phyloP scores from a whole-genome alignment of 2,113 vertebrate species.

The Rhodinocichla rosea region DNA sequence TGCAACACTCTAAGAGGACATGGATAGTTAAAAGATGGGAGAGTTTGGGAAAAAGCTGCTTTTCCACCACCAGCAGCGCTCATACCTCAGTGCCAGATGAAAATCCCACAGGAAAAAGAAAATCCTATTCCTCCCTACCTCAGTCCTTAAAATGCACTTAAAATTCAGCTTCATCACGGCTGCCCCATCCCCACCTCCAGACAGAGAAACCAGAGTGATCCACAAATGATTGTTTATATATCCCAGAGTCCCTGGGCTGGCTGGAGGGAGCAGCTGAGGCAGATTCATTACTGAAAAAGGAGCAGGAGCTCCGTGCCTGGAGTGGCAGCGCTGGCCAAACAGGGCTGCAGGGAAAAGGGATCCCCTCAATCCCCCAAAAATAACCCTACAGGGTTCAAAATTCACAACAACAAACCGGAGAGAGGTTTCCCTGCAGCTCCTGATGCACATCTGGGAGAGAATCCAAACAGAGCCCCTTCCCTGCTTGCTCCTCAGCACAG shows the following conservation, averaged over 20 bases:
- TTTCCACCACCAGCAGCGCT: background rate
- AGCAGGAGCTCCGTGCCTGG: background rate
- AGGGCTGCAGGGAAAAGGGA: background rate
- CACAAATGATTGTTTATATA: background rate
- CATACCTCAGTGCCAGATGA: background rate
- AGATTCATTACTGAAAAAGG: constrained; percentile 34
- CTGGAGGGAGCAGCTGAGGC: background rate
- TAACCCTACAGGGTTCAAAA: background rate
- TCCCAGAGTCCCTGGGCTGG: background rate
- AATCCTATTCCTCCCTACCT: background rate
- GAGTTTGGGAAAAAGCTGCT: background rate
- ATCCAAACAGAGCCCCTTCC: background rate
- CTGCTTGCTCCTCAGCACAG: background rate
- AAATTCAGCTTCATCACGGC: background rate
- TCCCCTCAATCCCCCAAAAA: background rate
- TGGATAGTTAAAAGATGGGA: background rate
- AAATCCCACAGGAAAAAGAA: background rate
- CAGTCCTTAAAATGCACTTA: background rate
- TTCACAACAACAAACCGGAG: rapidly evolving
- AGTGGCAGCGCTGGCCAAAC: background rate
- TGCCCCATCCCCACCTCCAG: background rate
- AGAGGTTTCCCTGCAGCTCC: background rate
- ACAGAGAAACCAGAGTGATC: background rate
- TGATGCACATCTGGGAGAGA: rapidly evolving
- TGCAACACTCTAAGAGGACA: background rate